Evolutionary conservation across 2,888 invertebrate genomes (phyloP).

Genomic region (Spicauda simplicius): DNA sequence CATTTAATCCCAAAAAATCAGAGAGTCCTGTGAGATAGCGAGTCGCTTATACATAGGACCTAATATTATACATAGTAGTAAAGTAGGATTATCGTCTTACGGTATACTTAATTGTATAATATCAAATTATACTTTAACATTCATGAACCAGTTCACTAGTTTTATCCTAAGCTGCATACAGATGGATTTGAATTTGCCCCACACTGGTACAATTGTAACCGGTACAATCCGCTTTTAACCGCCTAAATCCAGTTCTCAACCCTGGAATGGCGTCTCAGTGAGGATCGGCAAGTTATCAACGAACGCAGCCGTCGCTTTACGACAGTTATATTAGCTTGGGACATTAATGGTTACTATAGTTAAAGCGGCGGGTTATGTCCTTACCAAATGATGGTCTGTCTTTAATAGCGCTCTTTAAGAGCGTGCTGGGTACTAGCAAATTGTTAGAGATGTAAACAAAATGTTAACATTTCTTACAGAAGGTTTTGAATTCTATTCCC

Average conservation of each 20-base stretch:
- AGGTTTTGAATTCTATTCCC: no score
- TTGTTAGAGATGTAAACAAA: neutral
- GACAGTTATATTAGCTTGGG: slow-evolving; percentile 16
- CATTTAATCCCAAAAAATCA: no score
- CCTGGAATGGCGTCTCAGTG: slow-evolving; percentile 22
- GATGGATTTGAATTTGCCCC: neutral
- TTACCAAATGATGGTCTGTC: neutral
- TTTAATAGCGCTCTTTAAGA: no score
- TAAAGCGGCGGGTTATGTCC: neutral
- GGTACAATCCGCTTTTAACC: slow-evolving; percentile 22
- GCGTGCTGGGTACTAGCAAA: neutral
- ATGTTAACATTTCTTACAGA: no score
- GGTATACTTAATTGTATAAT: no score
- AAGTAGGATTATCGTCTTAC: no score
- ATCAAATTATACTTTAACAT: no score
- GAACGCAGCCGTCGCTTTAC: slow-evolving; percentile 22
- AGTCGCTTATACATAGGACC: no score
- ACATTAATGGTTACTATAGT: slow-evolving; percentile 19
- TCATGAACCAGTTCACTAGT: no score
- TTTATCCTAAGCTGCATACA: neutral
- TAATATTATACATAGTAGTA: no score
- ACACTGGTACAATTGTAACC: neutral
- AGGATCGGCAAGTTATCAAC: slow-evolving; percentile 26
- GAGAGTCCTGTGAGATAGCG: no score
- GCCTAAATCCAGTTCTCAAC: slow-evolving; percentile 19